phyloP scores from a whole-genome alignment of 2,113 vertebrate species.

The Erinaceus europaeus region DNA sequence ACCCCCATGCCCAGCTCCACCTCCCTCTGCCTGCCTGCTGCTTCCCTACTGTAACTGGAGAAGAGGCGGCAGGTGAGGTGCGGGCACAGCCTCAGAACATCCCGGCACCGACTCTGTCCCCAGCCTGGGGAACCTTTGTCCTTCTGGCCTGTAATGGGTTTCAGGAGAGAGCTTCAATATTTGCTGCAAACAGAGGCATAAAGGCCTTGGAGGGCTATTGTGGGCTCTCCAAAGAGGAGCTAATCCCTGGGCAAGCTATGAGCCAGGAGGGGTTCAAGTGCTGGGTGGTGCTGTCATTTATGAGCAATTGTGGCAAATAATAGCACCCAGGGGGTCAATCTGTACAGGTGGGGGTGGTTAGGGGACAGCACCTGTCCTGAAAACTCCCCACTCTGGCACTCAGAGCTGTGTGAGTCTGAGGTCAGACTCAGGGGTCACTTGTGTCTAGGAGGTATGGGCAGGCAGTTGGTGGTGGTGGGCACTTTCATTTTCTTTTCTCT shows the following conservation, averaged over 20 bases:
- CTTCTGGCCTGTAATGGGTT: slow-evolving; percentile 4
- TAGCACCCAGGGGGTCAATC: background rate
- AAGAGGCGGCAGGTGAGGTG: slow-evolving; percentile 65
- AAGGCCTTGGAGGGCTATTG: slow-evolving; percentile 13
- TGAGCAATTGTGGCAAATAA: background rate
- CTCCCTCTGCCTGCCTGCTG: background rate
- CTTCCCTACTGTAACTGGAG: slow-evolving; percentile 67
- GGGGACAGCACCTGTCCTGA: slow-evolving; percentile 51
- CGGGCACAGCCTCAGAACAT: slow-evolving; percentile 28
- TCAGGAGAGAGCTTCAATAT: slow-evolving; percentile 61
- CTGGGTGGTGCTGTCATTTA: slow-evolving; percentile 27
- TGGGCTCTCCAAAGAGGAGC: background rate
- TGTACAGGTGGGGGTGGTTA: slow-evolving; percentile 4
- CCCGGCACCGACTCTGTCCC: slow-evolving; percentile 34
- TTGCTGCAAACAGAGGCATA: slow-evolving; percentile 43
- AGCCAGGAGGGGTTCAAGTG: slow-evolving; percentile 42
- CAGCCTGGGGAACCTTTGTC: slow-evolving; percentile 54
- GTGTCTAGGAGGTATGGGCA: background rate
- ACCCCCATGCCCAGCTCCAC: background rate
- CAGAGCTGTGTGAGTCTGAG: background rate
- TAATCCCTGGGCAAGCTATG: background rate
- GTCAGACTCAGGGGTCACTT: background rate
- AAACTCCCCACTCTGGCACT: background rate
- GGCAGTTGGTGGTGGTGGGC: background rate
- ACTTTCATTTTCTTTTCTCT: background rate